phyloP scores from a whole-genome alignment of 2,888 invertebrate genomes.

The Adelphocoris suturalis region DNA sequence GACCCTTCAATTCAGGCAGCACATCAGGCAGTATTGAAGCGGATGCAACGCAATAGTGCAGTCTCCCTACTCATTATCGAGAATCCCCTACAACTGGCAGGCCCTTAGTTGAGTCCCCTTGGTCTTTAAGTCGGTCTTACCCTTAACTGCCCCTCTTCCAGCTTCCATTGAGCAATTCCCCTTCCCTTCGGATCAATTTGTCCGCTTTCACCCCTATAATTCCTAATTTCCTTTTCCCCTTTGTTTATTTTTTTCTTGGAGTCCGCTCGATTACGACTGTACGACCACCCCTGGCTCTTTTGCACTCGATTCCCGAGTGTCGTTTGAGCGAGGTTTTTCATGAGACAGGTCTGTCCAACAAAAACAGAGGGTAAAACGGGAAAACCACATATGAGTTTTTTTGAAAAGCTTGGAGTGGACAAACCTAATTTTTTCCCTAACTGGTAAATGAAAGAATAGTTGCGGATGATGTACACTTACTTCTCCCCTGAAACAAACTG shows the following conservation, averaged over 20 bases:
- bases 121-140: conserved; percentile 39
- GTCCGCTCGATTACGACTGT: conserved; percentile 38
- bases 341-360: not conserved
- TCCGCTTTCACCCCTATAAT: conserved; percentile 56
- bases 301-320: not conserved
- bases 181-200: conserved; percentile 62
- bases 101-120: conserved; percentile 32
- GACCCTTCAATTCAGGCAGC: too few species aligned
- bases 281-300: not conserved
- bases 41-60: conserved; percentile 23
- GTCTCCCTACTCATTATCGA: conserved; percentile 6
- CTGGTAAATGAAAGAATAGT: too few species aligned
- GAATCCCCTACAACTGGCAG: conserved; percentile 14
- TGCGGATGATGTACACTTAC: too few species aligned
- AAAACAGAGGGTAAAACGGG: not conserved
- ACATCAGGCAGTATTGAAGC: too few species aligned
- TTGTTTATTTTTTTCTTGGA: conserved; percentile 58
- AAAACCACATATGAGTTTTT: too few species aligned
- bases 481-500: too few species aligned
- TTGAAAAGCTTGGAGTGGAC: too few species aligned
- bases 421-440: too few species aligned
- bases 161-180: conserved; percentile 25
- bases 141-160: conserved; percentile 23
- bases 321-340: not conserved
- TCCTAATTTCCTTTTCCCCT: conserved; percentile 61